Evolutionary conservation across 2,113 vertebrate genomes (phyloP).

Genomic region (Ia io): DNA sequence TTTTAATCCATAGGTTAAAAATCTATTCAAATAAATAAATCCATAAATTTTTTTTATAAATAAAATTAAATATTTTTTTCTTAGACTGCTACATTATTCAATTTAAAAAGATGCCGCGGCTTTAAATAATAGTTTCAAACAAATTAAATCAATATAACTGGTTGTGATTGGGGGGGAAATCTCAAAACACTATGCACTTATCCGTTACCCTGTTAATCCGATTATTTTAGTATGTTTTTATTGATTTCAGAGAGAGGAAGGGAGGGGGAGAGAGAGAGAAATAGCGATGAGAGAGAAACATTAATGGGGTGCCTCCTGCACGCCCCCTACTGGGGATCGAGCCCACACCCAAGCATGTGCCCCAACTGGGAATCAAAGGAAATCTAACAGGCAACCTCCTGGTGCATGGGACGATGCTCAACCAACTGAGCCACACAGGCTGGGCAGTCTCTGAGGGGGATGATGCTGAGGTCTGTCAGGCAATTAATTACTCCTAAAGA

Average conservation of each 20-base stretch:
- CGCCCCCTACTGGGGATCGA: too few relatives aligned
- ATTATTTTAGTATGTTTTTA: background rate
- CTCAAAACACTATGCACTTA: background rate
- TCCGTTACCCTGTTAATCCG: background rate
- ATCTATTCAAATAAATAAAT: constrained; percentile 26
- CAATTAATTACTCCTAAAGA: background rate
- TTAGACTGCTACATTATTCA: constrained; percentile 21
- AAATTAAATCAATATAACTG: background rate
- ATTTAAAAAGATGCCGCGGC: background rate
- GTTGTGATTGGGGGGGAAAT: background rate
- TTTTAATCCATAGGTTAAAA: constrained; percentile 36
- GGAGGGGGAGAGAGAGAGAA: too few relatives aligned
- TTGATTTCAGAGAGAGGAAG: too few relatives aligned
- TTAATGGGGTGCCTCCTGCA: too few relatives aligned
- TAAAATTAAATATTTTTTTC: constrained; percentile 46
- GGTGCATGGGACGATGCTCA: too few relatives aligned
- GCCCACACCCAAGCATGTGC: too few relatives aligned
- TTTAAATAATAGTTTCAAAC: constrained; percentile 16
- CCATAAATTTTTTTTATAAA: background rate
- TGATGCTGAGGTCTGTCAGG: background rate
- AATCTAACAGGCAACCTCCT: too few relatives aligned
- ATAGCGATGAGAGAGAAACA: too few relatives aligned
- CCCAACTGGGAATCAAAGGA: too few relatives aligned
- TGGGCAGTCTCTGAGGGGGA: background rate
- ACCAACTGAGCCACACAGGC: too few relatives aligned